These are phyloP conservation scores for Orthosia cruda DNA, from an alignment of 2,888 invertebrate genomes.

Conservation along the genomic window DNA sequence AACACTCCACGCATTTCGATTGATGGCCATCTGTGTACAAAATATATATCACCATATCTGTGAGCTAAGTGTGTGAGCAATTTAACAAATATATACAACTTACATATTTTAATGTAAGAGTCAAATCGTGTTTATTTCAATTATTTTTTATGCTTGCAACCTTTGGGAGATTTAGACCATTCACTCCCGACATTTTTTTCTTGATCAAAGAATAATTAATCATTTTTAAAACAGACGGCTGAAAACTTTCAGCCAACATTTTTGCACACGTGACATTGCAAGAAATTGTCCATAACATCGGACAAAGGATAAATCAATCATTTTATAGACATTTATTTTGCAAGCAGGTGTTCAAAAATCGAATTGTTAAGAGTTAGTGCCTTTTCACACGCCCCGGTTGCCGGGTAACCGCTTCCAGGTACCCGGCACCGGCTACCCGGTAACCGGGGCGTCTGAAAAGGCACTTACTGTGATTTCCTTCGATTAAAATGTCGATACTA, in stretches of 20 bases:
- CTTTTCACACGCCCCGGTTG: too few relatives aligned
- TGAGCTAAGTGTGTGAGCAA: slow-evolving; percentile 24
- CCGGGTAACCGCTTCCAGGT: too few relatives aligned
- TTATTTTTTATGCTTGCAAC: slow-evolving; percentile 25
- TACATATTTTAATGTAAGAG: slow-evolving; percentile 52
- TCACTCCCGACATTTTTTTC: background rate
- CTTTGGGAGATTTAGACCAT: too few relatives aligned
- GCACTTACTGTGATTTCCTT: slow-evolving; percentile 57
- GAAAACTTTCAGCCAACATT: background rate
- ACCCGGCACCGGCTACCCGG: too few relatives aligned
- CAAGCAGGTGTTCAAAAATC: slow-evolving; percentile 71
- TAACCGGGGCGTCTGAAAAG: too few relatives aligned
- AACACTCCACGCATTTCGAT: slow-evolving; percentile 68
- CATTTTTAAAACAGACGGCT: background rate
- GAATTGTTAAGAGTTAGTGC: slow-evolving; percentile 73
- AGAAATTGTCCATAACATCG: background rate
- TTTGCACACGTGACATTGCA: slow-evolving; percentile 3
- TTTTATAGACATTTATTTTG: slow-evolving; percentile 37
- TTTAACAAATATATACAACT: slow-evolving; percentile 32
- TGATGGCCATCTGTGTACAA: slow-evolving; percentile 68
- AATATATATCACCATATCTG: slow-evolving; percentile 23
- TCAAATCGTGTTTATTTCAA: slow-evolving; percentile 54
- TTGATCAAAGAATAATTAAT: background rate
- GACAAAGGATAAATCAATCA: background rate
- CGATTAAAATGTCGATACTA: slow-evolving; percentile 48